Evolutionary conservation across 2,113 vertebrate genomes (phyloP), one percentile per base, ranked within the genome.

Genomic region (Notiomystis cincta): DNA sequence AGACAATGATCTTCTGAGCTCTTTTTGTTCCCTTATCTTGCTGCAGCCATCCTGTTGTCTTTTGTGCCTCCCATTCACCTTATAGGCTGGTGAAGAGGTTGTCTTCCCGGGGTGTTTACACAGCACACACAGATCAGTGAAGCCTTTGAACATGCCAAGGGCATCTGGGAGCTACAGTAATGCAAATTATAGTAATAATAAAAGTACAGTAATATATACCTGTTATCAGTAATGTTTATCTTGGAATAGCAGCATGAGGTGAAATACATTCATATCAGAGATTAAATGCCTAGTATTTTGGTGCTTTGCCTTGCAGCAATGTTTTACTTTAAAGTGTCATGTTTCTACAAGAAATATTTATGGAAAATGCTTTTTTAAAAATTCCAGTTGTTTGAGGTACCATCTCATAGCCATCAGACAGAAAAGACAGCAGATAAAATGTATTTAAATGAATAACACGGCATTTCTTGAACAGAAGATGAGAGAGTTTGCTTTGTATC

Each of bases 221-320:
- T 92, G 57, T 67, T 96, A 95, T 96, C 96, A 88, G 76, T 60
- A 78, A 81, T 90, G 53, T 96, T 94, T 89, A 92, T 96, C 93
- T 92, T 92, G 56, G 80, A 84, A 87, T 21, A 90, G 77, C 72
- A 94, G 65, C 73, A 65, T 35, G 77, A 92, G 69, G 82, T 93
- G 88, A 92, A 95, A 84, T 15, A 69, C 40, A 82, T 87, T 96
- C 67, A 84, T 75, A 67, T 92, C 60, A 30, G 56, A 97, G 86
- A 96, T 93, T 90, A 82, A 95, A 94, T 89, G 65, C 56, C 18
- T 64, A 11, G 65, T 87, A 33, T 89, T 95, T 84, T 87, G 57
- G 35, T 94, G 60, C 54, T 90, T 92, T 93, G 80, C 96, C 90
- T 92, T 84, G 58, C 75, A 95, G 90, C 90, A 82, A 4, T 90